Percentiles rank a stretch among this genome's conserved stretches.
These are phyloP conservation scores for Sapayoa aenigma DNA, from an alignment of 2,113 vertebrate genomes.

Conservation along the genomic window DNA sequence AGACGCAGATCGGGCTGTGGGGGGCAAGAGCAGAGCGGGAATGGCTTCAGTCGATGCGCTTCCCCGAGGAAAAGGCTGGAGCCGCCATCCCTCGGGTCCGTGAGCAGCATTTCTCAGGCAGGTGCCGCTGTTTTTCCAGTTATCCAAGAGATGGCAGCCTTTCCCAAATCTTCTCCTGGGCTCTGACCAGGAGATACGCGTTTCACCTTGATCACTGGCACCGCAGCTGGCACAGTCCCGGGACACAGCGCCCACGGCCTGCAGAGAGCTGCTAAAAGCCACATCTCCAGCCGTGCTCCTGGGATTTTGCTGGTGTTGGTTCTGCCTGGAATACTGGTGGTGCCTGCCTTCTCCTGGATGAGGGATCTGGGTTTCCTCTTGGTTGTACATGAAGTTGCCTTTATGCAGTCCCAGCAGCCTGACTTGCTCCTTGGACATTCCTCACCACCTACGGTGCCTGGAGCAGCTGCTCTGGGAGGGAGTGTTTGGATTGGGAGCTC, in stretches of 20 bases:
- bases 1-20: not conserved
- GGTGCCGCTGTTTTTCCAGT: not conserved
- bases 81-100: rapidly evolving
- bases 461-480: not conserved
- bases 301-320: not conserved
- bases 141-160: conserved; percentile 64
- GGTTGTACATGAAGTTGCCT: not conserved
- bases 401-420: not conserved
- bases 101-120: not conserved
- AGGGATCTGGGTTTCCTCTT: not conserved
- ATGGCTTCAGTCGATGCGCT: rapidly evolving
- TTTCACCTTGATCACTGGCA: not conserved
- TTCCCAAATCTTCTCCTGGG: conserved; percentile 14
- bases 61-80: not conserved
- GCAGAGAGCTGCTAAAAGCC: not conserved
- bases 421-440: not conserved
- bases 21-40: not conserved
- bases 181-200: rapidly evolving
- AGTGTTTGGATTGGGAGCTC: not conserved
- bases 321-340: not conserved
- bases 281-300: rapidly evolving
- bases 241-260: not conserved
- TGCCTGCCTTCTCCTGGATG: not conserved
- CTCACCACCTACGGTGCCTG: not conserved
- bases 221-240: not conserved